phyloP scores from a whole-genome alignment of 1,140 invertebrate genomes.

The Hypothenemus hampei region DNA sequence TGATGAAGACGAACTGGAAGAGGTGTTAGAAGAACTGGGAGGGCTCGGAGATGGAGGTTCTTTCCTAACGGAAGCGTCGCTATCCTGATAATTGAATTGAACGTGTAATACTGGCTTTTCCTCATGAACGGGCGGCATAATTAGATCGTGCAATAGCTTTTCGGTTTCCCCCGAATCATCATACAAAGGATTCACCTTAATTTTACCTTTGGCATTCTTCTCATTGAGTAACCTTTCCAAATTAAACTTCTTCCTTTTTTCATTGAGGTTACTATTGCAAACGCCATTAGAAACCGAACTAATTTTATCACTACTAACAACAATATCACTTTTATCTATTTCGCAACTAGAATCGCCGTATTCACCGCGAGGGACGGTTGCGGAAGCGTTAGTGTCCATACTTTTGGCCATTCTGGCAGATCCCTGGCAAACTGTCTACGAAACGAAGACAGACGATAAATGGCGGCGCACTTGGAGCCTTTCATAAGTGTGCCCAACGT shows the following conservation, averaged over 20 bases:
- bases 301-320: background rate
- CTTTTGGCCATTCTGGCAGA: slow-evolving; percentile 42
- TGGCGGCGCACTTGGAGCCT: slow-evolving; percentile 19
- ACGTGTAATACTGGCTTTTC: slow-evolving; percentile 53
- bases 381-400: slow-evolving; percentile 32
- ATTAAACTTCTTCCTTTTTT: slow-evolving; percentile 11
- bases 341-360: slow-evolving; percentile 19
- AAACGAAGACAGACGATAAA: slow-evolving; percentile 32
- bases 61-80: slow-evolving; percentile 42
- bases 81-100: slow-evolving; percentile 51
- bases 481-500: slow-evolving; percentile 39
- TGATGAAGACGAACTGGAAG: slow-evolving; percentile 44
- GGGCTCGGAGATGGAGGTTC: slow-evolving; percentile 39
- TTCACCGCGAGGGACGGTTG: slow-evolving; percentile 16
- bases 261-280: background rate
- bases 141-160: slow-evolving; percentile 2
- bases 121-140: slow-evolving; percentile 32
- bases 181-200: slow-evolving; percentile 17
- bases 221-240: slow-evolving; percentile 23
- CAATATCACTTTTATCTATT: slow-evolving; percentile 15
- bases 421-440: slow-evolving; percentile 43
- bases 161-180: slow-evolving; percentile 11
- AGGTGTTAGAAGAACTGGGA: slow-evolving; percentile 39
- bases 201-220: slow-evolving; percentile 24
- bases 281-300: slow-evolving; percentile 10